These are phyloP conservation scores for Morbakka virulenta DNA, from an alignment of 30 jellyfish, hydroid and myxozoan species.

Conservation along the genomic window DNA sequence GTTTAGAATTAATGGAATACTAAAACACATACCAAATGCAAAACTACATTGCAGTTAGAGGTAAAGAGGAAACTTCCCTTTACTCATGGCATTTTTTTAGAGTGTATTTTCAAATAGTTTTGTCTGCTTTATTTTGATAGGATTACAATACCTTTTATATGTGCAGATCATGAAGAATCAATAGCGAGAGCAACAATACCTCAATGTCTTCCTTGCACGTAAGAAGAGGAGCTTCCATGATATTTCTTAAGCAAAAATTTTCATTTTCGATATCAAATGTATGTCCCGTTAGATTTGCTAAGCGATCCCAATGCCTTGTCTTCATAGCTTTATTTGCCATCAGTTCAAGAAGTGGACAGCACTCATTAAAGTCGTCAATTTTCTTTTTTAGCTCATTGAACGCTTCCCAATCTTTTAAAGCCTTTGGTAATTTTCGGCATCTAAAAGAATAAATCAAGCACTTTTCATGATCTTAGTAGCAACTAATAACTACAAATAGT, in stretches of 20 bases:
- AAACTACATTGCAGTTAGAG: too few relatives aligned
- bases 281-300: slow-evolving; percentile 84
- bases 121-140: too few relatives aligned
- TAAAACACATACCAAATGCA: too few relatives aligned
- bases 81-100: too few relatives aligned
- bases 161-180: too few relatives aligned
- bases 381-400: slow-evolving; percentile 82
- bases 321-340: slow-evolving; percentile 98
- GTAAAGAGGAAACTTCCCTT: too few relatives aligned
- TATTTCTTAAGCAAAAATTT: slow-evolving; percentile 81
- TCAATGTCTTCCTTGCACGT: slow-evolving; percentile 88
- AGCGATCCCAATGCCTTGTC: slow-evolving; percentile 92
- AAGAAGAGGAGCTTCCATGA: slow-evolving; percentile 97
- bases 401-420: slow-evolving; percentile 97
- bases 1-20: too few relatives aligned
- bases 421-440: slow-evolving; percentile 96
- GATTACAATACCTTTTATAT: too few relatives aligned
- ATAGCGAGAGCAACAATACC: too few relatives aligned
- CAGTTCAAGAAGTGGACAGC: slow-evolving; percentile 94
- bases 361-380: slow-evolving; percentile 93
- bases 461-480: too few relatives aligned
- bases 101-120: too few relatives aligned
- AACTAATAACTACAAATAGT: too few relatives aligned
- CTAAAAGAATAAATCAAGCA: slow-evolving; percentile 32
- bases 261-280: slow-evolving; percentile 87